Evolutionary conservation across 2,888 invertebrate genomes (phyloP), one percentile per base, ranked within the genome.

Genomic region (Xestobium rufovillosum): DNA sequence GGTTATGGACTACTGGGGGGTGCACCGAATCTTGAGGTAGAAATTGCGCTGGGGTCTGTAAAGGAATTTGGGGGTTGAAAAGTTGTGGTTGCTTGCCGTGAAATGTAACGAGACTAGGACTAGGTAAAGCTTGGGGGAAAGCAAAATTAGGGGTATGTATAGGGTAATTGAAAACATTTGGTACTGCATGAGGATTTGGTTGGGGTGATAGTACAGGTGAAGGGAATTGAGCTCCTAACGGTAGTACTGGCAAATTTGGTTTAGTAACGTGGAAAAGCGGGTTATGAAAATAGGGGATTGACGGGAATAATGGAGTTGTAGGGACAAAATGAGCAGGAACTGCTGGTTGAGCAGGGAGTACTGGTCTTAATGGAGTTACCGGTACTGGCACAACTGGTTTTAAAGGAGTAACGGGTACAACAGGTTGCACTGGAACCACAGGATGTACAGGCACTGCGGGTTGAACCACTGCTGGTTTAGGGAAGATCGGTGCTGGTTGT

Each of bases 211-310:
- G 36, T 29, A 57, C 48, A 4, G 53, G 55, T 13, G 51, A 41
- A 4, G 47, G 48, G 40, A 59, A 59, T 6, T 41, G 44, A 2
- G 56, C 46, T 8, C 58, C 59, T 8, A 59, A 39, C 3, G 57
- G 59, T 10, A 59, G 38, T 4, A 60, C 59, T 3, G 55, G 56
- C 19, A 59, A 42, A 30, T 58, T 49, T 3, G 60, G 59, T 34
- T 49, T 56, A n/a, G 52, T 46, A 3, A 57, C 57, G 42, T 59
- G 55, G 14, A 57, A 54, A 12, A 59, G 38, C 6, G 43, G 23
- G n/a, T n/a, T n/a, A n/a, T n/a, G 25, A 38, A n/a, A n/a, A n/a
- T n/a, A n/a, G n/a, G n/a, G n/a, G n/a, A n/a, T n/a, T n/a, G n/a
- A 42, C 12, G 51, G 43, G 4, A 51, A 44, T 4, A 43, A 23